A percentile compares a stretch with the other conserved stretches of the same genome.
phyloP scores from a whole-genome alignment of 1,140 invertebrate genomes.

The Aplysia californica region DNA sequence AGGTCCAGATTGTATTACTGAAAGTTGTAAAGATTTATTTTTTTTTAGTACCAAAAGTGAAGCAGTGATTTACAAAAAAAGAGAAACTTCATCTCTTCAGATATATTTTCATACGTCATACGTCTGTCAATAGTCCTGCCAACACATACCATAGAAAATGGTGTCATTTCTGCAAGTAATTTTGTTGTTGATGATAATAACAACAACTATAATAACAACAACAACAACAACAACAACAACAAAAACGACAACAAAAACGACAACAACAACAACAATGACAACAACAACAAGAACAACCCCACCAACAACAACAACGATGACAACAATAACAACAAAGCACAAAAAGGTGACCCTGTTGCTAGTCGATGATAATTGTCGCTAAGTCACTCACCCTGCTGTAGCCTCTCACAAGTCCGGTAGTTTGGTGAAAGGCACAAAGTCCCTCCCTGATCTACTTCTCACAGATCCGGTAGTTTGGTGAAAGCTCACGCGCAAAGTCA shows the following conservation, averaged over 20 bases:
- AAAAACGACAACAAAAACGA: neutral
- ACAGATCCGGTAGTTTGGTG: too few relatives aligned
- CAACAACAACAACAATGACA: neutral
- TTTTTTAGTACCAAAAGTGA: too few relatives aligned
- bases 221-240: too few relatives aligned
- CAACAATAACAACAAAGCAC: neutral
- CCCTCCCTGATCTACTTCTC: neutral
- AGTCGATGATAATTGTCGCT: neutral
- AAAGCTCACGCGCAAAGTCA: conserved; percentile 5
- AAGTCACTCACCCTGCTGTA: too few relatives aligned
- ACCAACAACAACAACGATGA: neutral
- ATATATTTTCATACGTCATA: too few relatives aligned
- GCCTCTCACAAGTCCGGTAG: neutral
- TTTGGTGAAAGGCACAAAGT: conserved; percentile 10
- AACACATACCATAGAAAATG: neutral
- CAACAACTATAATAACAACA: neutral
- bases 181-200: neutral
- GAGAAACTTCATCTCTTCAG: too few relatives aligned
- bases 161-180: too few relatives aligned
- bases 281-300: neutral
- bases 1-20: too few relatives aligned
- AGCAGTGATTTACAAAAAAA: too few relatives aligned
- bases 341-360: neutral
- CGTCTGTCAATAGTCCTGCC: too few relatives aligned
- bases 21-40: too few relatives aligned